phyloP scores from a whole-genome alignment of 2,113 vertebrate species.

The Psittacula cyanocephala region DNA sequence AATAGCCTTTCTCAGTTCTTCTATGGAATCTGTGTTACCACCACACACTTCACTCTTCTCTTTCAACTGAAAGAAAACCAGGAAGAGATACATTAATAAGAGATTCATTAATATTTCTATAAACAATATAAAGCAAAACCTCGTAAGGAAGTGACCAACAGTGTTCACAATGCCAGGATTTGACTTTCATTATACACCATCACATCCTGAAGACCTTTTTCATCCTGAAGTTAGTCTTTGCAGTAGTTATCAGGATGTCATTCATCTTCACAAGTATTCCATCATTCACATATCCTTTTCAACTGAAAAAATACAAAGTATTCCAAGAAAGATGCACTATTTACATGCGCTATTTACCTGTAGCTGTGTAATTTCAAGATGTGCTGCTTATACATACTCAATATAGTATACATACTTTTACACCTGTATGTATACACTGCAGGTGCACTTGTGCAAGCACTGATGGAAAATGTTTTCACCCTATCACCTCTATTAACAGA shows the following conservation, averaged over 20 bases:
- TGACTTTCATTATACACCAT: neutral
- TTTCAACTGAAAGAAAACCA: slow-evolving; percentile 78
- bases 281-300: neutral
- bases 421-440: neutral
- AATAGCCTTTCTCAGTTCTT: slow-evolving; percentile 87
- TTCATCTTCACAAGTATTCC: neutral
- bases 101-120: neutral
- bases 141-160: neutral
- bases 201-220: neutral
- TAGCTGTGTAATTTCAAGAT: neutral
- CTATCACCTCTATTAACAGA: neutral
- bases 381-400: neutral
- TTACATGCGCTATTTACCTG: neutral
- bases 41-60: slow-evolving; percentile 85
- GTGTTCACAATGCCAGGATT: neutral
- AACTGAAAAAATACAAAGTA: neutral
- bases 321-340: neutral
- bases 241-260: neutral
- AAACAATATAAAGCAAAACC: neutral
- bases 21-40: slow-evolving; percentile 85
- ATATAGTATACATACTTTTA: neutral
- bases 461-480: neutral
- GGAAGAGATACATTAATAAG: neutral
- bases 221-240: neutral
- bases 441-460: neutral